These are phyloP conservation scores for Andrena fulva DNA, from an alignment of 2,888 invertebrate genomes.

Conservation along the genomic window DNA sequence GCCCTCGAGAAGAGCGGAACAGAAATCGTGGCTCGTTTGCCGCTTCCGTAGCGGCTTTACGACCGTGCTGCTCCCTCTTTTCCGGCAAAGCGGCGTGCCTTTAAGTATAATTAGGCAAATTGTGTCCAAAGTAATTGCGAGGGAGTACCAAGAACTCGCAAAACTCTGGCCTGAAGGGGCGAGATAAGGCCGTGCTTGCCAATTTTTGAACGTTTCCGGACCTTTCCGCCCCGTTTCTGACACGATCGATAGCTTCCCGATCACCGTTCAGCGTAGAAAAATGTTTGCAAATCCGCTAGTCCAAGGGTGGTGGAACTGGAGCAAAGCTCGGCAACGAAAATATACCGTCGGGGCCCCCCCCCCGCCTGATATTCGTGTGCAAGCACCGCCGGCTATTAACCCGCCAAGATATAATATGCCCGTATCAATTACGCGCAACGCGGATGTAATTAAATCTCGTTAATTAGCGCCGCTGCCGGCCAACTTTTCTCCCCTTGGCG, in stretches of 20 bases:
- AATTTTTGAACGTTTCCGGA: conserved; percentile 18
- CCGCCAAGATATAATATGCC: conserved; percentile 14
- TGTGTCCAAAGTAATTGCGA: conserved; percentile 45
- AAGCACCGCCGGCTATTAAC: conserved; percentile 13
- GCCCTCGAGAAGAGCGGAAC: conserved; percentile 13
- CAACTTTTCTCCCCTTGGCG: conserved; percentile 9
- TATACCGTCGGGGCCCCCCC: neutral
- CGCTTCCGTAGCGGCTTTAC: conserved; percentile 18
- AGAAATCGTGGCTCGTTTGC: conserved; percentile 34
- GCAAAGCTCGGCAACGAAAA: neutral
- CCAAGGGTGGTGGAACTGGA: neutral
- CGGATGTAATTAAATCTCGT: conserved; percentile 39
- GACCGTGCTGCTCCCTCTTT: neutral
- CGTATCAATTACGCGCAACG: conserved; percentile 18
- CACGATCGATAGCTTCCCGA: conserved; percentile 31
- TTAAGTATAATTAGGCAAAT: conserved; percentile 60
- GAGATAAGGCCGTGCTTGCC: conserved; percentile 20
- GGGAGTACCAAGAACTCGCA: conserved; percentile 27
- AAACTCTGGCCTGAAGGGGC: conserved; percentile 27
- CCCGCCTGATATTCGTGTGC: neutral
- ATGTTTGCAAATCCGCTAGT: no score
- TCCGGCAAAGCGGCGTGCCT: conserved; percentile 13
- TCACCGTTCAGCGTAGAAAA: neutral
- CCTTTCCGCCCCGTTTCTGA: neutral
- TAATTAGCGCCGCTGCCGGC: conserved; percentile 19